These are phyloP conservation scores for Lamprotornis superbus DNA, from an alignment of 2,113 vertebrate genomes.

Conservation along the genomic window DNA sequence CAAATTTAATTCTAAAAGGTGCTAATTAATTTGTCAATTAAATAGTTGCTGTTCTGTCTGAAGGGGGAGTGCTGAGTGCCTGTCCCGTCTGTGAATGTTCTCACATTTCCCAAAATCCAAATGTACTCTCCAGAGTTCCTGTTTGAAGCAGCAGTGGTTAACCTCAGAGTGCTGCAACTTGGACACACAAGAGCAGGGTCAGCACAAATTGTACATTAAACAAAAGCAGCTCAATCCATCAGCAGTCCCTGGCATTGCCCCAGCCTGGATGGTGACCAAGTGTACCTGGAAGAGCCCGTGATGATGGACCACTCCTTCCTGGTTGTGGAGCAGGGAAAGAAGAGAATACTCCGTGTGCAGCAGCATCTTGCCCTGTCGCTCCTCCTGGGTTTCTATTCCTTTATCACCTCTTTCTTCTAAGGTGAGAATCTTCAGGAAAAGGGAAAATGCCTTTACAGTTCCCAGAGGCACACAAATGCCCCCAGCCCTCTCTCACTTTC, in stretches of 20 bases:
- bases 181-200: not conserved
- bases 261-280: not conserved
- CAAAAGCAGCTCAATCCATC: not conserved
- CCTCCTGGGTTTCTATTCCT: conserved; percentile 92
- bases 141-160: not conserved
- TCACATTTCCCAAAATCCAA: not conserved
- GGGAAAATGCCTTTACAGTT: not conserved
- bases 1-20: not conserved
- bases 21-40: not conserved
- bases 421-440: conserved; percentile 87
- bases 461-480: not conserved
- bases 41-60: not conserved
- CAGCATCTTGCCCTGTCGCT: conserved; percentile 98
- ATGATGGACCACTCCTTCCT: conserved; percentile 97
- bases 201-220: not conserved
- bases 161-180: not conserved
- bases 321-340: conserved; percentile 92
- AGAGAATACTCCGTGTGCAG: conserved; percentile 96
- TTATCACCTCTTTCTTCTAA: conserved; percentile 91
- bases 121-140: not conserved
- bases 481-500: not conserved
- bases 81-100: not conserved
- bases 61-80: not conserved
- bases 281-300: conserved; percentile 97
- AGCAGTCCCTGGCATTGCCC: not conserved